Conservation (phyloP, 1,140 invertebrate species). For the Dermatophagoides farinae region DNA sequence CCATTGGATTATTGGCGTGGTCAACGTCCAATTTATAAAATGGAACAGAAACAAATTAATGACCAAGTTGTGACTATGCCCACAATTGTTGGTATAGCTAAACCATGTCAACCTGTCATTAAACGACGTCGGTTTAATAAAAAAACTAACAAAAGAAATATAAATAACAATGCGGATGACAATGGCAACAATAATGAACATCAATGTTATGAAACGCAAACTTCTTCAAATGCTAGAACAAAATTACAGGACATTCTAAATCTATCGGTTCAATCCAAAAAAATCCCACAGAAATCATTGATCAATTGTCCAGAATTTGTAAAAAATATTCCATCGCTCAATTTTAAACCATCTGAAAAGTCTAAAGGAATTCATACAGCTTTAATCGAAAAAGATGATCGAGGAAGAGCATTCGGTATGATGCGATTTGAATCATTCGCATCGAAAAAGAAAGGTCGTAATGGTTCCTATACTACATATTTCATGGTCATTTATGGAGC, state of each 20-base stretch:
- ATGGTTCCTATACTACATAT: neutral
- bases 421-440: neutral
- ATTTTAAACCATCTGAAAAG: neutral
- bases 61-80: neutral
- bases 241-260: neutral
- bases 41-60: neutral
- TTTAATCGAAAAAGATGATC: neutral
- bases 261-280: constrained; percentile 4
- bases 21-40: constrained; percentile 3
- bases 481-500: constrained; percentile 6
- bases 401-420: neutral
- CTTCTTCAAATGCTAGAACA: neutral
- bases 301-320: too few species aligned
- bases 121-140: neutral
- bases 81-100: neutral
- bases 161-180: neutral
- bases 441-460: neutral
- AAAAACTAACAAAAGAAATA: neutral
- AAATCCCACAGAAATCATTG: neutral
- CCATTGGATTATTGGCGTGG: constrained; percentile 9
- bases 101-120: neutral
- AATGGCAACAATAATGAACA: neutral
- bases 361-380: neutral
- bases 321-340: neutral
- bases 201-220: neutral